Evolutionary conservation across 2,113 vertebrate species (phyloP), one percentile per base, ranked within the genome.

Genomic region (Phodopus roborovskii): DNA sequence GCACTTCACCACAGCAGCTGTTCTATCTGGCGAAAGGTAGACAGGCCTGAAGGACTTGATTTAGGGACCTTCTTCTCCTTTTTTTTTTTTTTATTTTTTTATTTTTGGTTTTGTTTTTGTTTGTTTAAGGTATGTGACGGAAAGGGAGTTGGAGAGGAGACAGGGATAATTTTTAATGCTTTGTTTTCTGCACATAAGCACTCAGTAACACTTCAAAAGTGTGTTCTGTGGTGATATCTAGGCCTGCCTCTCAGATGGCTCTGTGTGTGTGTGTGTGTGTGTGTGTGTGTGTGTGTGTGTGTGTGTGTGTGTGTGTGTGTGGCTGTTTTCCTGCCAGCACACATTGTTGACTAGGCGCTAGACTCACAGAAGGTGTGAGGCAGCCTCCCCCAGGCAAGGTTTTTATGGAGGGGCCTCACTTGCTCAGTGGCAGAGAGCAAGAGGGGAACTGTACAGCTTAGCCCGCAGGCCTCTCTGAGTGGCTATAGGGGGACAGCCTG

Each of bases 1-100:
- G 50, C 36, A 15, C 20, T 3, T 15, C 66, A 0, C 22, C 2
- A 45, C 15, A 3, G 39, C 15, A 0, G 30, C 3, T 33, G 13
- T n/a, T n/a, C 50, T 16, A 58, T n/a, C 42, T 4, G 28, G 70
- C 92, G 85, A 33, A 19, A 39, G 33, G 73, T 22, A 39, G 56
- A 7, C 0, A 3, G 0, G 5, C 24, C 26, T 22, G 0, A 3
- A 39, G 74, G 60, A 5, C 24, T 68, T 10, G 9, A 10, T 17
- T 50, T 33, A 81, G 42, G 12, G 48, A 7, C 39, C n/a, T 68
- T 26, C n/a, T 71, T 53, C 6, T 50, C 7, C 22, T 20, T 10
- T 6, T 60, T 16, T 24, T 9, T 39, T 6, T 33, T 26, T 45
- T 22, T 30, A 5, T 56, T 22, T 48, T 30, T 20, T 68, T 68